A percentile compares a stretch with the other conserved stretches of the same genome.
phyloP scores from a whole-genome alignment of 1,140 invertebrate genomes.

The Mercenaria mercenaria region DNA sequence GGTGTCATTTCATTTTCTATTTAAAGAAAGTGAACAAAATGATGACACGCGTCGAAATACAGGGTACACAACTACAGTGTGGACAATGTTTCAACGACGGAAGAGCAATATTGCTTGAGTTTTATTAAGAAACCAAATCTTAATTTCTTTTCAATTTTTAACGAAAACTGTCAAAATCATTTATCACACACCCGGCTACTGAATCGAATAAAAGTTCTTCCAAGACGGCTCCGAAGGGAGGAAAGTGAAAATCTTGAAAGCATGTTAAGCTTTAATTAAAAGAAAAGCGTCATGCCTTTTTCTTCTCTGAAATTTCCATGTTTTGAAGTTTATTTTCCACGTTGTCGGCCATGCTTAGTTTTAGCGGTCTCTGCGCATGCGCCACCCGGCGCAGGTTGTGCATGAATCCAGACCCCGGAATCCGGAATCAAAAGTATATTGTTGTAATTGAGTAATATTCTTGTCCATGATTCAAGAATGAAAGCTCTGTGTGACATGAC shows the following conservation, averaged over 20 bases:
- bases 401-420: background rate
- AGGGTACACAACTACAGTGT: no score
- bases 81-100: no score
- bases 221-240: constrained; percentile 79
- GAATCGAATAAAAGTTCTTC: constrained; percentile 72
- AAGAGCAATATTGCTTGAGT: no score
- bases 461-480: no score
- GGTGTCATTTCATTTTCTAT: no score
- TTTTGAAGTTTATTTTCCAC: constrained; percentile 80
- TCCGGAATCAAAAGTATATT: background rate
- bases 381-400: background rate
- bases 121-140: no score
- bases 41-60: no score
- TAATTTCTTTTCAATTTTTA: no score
- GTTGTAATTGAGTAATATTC: no score
- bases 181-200: constrained; percentile 64
- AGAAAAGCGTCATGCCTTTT: constrained; percentile 81
- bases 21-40: no score
- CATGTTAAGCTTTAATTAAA: constrained; percentile 74
- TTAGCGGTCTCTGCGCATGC: background rate
- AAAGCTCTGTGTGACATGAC: no score
- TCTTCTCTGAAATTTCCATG: constrained; percentile 78
- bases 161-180: background rate
- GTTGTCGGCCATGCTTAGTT: constrained; percentile 84
- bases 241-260: constrained; percentile 79